phyloP scores from a whole-genome alignment of 2,797 vertebrate species.

The Arnoldichthys spilopterus region DNA sequence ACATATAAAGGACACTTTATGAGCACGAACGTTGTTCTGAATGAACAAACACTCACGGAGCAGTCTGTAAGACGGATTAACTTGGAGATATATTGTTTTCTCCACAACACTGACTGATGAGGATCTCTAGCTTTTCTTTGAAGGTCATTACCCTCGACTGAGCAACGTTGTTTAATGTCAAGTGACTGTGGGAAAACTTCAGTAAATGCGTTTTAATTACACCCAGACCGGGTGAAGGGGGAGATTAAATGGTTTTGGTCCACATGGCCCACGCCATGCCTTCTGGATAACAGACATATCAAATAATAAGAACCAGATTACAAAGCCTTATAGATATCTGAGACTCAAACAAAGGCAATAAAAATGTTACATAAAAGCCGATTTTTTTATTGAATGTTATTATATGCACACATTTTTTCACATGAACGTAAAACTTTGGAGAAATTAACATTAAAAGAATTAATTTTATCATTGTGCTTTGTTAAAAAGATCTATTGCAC shows the following conservation, averaged over 20 bases:
- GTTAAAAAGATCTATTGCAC: background rate
- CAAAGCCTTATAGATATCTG: background rate
- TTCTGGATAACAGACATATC: constrained; percentile 13
- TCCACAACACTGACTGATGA: background rate
- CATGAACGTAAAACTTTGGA: background rate
- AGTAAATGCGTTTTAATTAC: constrained; percentile 7
- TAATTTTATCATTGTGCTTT: background rate
- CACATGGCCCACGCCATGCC: constrained; percentile 1
- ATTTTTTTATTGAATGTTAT: background rate
- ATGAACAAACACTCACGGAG: background rate
- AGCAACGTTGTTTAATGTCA: background rate
- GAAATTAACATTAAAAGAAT: background rate
- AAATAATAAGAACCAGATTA: constrained; percentile 17
- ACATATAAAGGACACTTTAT: background rate
- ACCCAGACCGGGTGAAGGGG: constrained; percentile 3
- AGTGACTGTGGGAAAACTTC: constrained; percentile 21
- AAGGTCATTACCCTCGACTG: background rate
- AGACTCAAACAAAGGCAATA: background rate
- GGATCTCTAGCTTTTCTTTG: background rate
- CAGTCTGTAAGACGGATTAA: background rate
- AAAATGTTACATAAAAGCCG: background rate
- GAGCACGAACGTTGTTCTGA: background rate
- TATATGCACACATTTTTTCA: background rate
- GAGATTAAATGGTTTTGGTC: background rate
- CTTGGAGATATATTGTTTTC: background rate